Evolutionary conservation across 2,888 invertebrate genomes (phyloP).

Genomic region (Leucoptera coffeella): DNA sequence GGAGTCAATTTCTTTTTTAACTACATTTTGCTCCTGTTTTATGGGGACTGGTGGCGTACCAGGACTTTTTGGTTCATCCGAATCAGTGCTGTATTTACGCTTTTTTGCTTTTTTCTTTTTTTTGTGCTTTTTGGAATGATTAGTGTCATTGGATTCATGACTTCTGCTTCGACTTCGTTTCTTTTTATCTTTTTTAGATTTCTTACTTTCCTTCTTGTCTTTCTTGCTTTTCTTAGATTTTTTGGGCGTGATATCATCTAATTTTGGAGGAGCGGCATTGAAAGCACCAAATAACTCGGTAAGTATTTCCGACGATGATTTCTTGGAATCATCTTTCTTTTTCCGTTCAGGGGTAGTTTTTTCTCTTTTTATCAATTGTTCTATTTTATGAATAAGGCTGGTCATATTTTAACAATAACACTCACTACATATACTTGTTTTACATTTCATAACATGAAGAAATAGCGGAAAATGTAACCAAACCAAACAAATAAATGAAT

Average conservation of each 20-base stretch:
- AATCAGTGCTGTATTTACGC: slow-evolving; percentile 16
- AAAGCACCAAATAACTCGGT: slow-evolving; percentile 76
- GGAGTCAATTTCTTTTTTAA: slow-evolving; percentile 7
- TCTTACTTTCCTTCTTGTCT: no score
- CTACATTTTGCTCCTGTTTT: slow-evolving; percentile 14
- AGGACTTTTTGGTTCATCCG: slow-evolving; percentile 9
- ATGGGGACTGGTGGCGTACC: slow-evolving; percentile 18
- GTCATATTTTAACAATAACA: slow-evolving; percentile 18
- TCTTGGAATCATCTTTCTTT: slow-evolving; percentile 37
- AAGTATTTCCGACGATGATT: slow-evolving; percentile 74
- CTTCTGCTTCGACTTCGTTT: slow-evolving; percentile 36
- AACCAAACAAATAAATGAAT: no score
- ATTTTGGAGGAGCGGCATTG: slow-evolving; percentile 63
- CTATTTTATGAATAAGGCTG: slow-evolving; percentile 37
- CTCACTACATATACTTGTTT: no score
- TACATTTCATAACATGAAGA: no score
- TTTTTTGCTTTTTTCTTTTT: slow-evolving; percentile 57
- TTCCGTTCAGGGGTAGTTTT: slow-evolving; percentile 37
- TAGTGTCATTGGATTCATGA: slow-evolving; percentile 25
- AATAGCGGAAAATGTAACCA: no score
- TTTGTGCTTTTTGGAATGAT: slow-evolving; percentile 49
- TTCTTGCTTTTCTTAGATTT: slow-evolving; percentile 50
- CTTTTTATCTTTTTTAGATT: slow-evolving; percentile 57
- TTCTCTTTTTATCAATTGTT: slow-evolving; percentile 35
- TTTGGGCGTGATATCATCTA: slow-evolving; percentile 28